phyloP scores from a whole-genome alignment of 2,797 vertebrate species.

The Mormyrops boulengeri region DNA sequence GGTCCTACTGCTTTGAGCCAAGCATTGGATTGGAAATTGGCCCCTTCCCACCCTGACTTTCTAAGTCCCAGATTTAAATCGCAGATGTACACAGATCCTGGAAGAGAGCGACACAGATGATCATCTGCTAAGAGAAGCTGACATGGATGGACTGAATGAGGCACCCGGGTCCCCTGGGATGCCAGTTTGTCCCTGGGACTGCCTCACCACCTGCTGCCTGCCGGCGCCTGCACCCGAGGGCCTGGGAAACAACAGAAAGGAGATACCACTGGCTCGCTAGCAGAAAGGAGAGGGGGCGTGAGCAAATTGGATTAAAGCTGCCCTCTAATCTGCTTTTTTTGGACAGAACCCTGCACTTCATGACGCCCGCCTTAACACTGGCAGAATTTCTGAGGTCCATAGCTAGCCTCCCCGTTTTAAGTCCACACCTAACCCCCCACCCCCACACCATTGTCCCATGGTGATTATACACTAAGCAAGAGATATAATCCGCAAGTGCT shows the following conservation, averaged over 20 bases:
- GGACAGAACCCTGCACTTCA: background rate
- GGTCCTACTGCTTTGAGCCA: background rate
- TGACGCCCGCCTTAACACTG: background rate
- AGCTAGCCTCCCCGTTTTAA: constrained; percentile 26
- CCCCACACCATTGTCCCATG: background rate
- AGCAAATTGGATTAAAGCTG: background rate
- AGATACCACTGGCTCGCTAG: background rate
- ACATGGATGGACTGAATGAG: background rate
- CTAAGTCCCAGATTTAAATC: background rate
- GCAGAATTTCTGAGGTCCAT: background rate
- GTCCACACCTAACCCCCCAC: constrained; percentile 20
- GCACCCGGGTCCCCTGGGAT: background rate
- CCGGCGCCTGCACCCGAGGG: background rate
- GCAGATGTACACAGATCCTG: background rate
- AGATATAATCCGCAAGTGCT: constrained; percentile 1
- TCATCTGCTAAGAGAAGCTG: background rate
- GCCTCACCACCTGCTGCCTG: background rate
- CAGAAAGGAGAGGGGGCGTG: background rate
- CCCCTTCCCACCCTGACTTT: background rate
- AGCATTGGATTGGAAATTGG: background rate
- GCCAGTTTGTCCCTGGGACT: too few species aligned
- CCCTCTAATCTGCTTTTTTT: constrained; percentile 14
- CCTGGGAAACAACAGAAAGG: constrained; percentile 1
- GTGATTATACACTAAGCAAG: constrained; percentile 4
- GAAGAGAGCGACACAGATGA: background rate